These are phyloP conservation scores for Takifugu rubripes DNA, from an alignment of 2,797 vertebrate genomes.

Conservation along the genomic window DNA sequence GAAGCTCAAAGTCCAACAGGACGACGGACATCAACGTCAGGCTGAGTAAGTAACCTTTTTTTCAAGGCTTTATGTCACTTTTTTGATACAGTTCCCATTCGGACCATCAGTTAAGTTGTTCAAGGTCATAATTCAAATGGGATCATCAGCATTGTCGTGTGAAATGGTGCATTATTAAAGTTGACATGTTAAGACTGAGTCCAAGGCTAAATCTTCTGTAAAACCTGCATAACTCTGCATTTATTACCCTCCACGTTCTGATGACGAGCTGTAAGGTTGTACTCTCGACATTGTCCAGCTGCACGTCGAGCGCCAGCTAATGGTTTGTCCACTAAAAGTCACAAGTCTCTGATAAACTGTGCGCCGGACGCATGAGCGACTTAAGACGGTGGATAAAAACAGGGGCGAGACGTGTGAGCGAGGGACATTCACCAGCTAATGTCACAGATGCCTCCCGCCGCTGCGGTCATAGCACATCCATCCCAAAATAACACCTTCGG, in stretches of 20 bases:
- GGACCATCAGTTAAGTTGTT: background rate
- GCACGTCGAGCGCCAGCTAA: conserved; percentile 17
- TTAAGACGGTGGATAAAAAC: background rate
- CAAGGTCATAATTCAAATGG: background rate
- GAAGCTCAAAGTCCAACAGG: conserved; percentile 29
- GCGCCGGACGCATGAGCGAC: conserved; percentile 27
- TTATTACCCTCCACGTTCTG: too few species aligned
- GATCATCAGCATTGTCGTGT: background rate
- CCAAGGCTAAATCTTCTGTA: too few species aligned
- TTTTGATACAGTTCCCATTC: background rate
- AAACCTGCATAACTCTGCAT: too few species aligned
- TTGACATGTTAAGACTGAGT: background rate
- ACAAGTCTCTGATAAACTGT: conserved; percentile 63
- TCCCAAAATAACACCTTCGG: conserved; percentile 61
- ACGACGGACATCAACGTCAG: conserved; percentile 2
- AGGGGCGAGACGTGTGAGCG: background rate
- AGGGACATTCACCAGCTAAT: conserved; percentile 24
- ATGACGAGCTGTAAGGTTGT: conserved; percentile 2
- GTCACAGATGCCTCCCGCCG: conserved; percentile 40
- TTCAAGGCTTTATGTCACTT: background rate
- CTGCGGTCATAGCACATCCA: conserved; percentile 48
- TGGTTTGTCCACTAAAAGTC: conserved; percentile 49
- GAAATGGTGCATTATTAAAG: background rate
- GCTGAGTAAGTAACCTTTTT: too few species aligned
- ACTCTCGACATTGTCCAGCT: conserved; percentile 17